Conservation (phyloP, 2,888 invertebrate species). For the Pilophorus perplexus region DNA sequence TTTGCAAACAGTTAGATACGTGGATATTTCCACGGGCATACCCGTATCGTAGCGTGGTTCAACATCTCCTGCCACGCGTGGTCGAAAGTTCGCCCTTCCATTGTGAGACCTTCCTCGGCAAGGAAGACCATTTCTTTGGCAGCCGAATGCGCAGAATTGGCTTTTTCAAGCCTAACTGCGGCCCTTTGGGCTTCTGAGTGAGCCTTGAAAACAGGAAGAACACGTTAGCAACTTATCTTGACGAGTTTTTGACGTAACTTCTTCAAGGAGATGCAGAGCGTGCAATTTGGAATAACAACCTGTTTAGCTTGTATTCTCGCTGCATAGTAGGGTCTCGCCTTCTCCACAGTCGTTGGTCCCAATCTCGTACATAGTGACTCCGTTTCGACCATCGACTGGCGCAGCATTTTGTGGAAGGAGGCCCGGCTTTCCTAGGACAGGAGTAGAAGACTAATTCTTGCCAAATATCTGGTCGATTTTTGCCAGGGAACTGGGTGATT, state of each 20-base stretch:
- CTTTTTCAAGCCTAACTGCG: conserved; percentile 76
- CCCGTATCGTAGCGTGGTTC: conserved; percentile 82
- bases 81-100: conserved; percentile 67
- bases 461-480: no score
- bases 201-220: conserved; percentile 55
- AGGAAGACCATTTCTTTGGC: conserved; percentile 87
- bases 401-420: conserved; percentile 74
- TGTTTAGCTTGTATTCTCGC: conserved; percentile 79
- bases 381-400: conserved; percentile 78
- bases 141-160: conserved; percentile 85
- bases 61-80: conserved; percentile 96
- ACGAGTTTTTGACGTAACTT: background rate
- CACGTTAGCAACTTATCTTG: background rate
- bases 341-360: conserved; percentile 74
- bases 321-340: conserved; percentile 87
- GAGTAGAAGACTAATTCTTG: no score
- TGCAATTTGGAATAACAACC: conserved; percentile 53
- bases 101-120: conserved; percentile 72
- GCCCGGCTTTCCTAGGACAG: conserved; percentile 73
- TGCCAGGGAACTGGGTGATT: no score
- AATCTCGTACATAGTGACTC: conserved; percentile 77
- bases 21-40: conserved; percentile 25
- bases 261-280: background rate
- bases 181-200: conserved; percentile 81
- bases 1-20: background rate